Conservation (phyloP, 1,140 invertebrate species). For the Chrysopa pallens region DNA sequence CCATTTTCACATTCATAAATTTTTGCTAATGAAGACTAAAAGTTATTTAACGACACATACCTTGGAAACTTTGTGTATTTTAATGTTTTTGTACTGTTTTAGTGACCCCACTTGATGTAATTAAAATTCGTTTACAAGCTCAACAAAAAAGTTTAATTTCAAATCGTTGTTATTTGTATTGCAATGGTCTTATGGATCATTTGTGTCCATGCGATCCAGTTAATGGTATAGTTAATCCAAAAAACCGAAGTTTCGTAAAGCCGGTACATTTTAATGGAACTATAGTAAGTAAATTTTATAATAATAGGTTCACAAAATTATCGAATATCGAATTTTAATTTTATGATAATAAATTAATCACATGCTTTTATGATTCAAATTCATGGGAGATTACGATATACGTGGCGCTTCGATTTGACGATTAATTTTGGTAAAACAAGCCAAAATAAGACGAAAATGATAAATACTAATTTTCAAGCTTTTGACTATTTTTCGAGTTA, state of each 20-base stretch:
- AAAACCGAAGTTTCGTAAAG: slow-evolving; percentile 39
- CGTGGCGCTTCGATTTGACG: too few species aligned
- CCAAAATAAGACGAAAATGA: too few species aligned
- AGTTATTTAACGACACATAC: slow-evolving; percentile 4
- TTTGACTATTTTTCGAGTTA: too few species aligned
- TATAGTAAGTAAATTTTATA: slow-evolving; percentile 39
- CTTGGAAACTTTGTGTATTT: slow-evolving; percentile 8
- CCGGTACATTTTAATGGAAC: slow-evolving; percentile 79
- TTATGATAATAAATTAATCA: too few species aligned
- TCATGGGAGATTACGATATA: too few species aligned
- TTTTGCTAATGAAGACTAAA: slow-evolving; percentile 2
- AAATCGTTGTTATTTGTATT: slow-evolving; percentile 90
- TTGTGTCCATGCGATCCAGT: slow-evolving; percentile 69
- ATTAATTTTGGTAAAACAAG: too few species aligned
- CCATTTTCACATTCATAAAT: neutral
- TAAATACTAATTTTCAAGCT: too few species aligned
- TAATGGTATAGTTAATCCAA: slow-evolving; percentile 26
- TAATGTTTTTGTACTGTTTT: slow-evolving; percentile 7
- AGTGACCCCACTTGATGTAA: slow-evolving; percentile 98
- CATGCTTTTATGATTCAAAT: too few species aligned
- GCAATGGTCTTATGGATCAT: slow-evolving; percentile 99
- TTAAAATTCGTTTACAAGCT: slow-evolving; percentile 91
- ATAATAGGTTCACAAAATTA: too few species aligned
- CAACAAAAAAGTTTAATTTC: slow-evolving; percentile 69
- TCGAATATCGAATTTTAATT: too few species aligned